A percentile compares a stretch with the other conserved stretches of the same genome.
These are phyloP conservation scores for Hippoglossus hippoglossus DNA, from an alignment of 2,797 vertebrate genomes.

Conservation along the genomic window DNA sequence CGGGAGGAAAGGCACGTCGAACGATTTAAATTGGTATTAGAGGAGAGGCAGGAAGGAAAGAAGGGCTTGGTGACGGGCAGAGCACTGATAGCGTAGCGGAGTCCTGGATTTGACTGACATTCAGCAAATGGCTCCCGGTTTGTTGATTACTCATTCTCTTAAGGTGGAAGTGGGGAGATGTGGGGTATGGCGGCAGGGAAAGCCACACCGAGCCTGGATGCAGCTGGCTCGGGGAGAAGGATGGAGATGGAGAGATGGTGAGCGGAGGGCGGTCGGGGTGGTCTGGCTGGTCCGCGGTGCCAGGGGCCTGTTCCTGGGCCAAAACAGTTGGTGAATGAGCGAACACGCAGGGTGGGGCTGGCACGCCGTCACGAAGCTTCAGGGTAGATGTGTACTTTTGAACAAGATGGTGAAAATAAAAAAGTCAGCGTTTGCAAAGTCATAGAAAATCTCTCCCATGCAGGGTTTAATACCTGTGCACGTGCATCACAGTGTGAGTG, in stretches of 20 bases:
- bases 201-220: constrained; percentile 63
- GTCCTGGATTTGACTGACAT: constrained; percentile 93
- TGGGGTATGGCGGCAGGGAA: constrained; percentile 56
- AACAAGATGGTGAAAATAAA: not conserved
- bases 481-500: constrained; percentile 29
- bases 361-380: constrained; percentile 54
- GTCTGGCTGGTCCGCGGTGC: constrained; percentile 58
- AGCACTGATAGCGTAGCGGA: constrained; percentile 87
- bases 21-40: constrained; percentile 99
- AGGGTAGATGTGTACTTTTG: constrained; percentile 14
- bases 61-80: constrained; percentile 83
- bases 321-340: constrained; percentile 62
- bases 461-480: constrained; percentile 17
- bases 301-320: constrained; percentile 47
- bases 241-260: constrained; percentile 45
- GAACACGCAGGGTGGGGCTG: constrained; percentile 61
- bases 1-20: constrained; percentile 94
- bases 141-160: constrained; percentile 97
- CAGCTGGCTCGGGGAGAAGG: constrained; percentile 30
- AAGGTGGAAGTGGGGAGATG: constrained; percentile 78
- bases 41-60: constrained; percentile 85
- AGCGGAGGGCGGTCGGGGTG: constrained; percentile 60
- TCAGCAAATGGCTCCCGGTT: constrained; percentile 88
- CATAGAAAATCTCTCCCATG: constrained; percentile 38
- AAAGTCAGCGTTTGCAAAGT: constrained; percentile 38